These are phyloP conservation scores for Drosophila guanche DNA, from an alignment of 1,140 invertebrate species.

Conservation along the genomic window DNA sequence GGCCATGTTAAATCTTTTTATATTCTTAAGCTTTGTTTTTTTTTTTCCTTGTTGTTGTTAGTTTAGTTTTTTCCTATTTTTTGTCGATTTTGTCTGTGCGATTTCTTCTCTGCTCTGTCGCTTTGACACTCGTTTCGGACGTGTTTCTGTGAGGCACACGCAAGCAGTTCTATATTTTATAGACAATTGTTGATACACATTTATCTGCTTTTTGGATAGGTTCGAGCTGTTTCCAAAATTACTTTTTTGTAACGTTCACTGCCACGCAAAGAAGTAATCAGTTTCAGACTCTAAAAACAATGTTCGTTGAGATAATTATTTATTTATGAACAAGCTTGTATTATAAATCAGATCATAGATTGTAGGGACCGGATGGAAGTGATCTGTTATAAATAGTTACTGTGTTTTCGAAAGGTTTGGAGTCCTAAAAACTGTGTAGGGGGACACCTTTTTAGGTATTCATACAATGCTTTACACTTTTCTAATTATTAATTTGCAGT, in stretches of 20 bases:
- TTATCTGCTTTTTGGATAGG: constrained; percentile 29
- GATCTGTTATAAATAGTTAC: too few species aligned
- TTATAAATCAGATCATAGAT: too few species aligned
- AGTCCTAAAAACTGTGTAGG: too few species aligned
- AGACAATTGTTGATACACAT: constrained; percentile 41
- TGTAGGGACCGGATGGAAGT: too few species aligned
- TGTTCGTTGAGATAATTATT: too few species aligned
- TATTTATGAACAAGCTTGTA: too few species aligned
- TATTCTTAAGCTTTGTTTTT: constrained; percentile 38
- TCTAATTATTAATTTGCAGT: constrained; percentile 12
- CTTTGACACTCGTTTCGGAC: constrained; percentile 57
- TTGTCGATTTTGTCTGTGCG: constrained; percentile 50
- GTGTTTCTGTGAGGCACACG: constrained; percentile 62
- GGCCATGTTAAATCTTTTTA: constrained; percentile 57
- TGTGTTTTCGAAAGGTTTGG: too few species aligned
- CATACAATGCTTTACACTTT: constrained; percentile 22
- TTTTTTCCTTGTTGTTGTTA: background rate
- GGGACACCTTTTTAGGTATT: too few species aligned
- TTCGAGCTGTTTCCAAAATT: too few species aligned
- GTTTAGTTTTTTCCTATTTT: constrained; percentile 24
- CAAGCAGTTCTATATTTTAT: constrained; percentile 49
- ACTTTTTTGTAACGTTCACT: too few species aligned
- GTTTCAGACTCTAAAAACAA: too few species aligned
- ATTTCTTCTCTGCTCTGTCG: constrained; percentile 51
- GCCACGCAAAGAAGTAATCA: too few species aligned